A percentile compares a stretch with the other conserved stretches of the same genome.
phyloP scores from a whole-genome alignment of 2,113 vertebrate genomes.

The Malurus cyaneus region DNA sequence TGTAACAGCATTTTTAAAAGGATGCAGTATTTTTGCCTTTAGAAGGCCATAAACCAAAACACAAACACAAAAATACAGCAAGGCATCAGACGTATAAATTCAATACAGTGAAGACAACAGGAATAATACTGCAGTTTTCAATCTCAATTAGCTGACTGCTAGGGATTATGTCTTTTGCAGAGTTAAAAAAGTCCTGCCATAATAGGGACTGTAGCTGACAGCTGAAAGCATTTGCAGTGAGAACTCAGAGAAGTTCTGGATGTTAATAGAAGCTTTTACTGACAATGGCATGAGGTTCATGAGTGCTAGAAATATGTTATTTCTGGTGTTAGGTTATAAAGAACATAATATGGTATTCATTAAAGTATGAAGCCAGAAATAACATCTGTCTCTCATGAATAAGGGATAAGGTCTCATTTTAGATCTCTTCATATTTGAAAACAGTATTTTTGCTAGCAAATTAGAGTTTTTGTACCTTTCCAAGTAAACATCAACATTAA shows the following conservation, averaged over 20 bases:
- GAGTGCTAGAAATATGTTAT: slow-evolving; percentile 60
- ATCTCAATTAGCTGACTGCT: not conserved
- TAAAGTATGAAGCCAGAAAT: slow-evolving; percentile 74
- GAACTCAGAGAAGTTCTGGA: slow-evolving; percentile 47
- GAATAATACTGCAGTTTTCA: not conserved
- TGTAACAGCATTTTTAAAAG: not conserved
- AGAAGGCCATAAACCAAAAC: not conserved
- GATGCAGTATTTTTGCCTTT: not conserved
- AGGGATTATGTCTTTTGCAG: not conserved
- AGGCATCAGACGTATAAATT: not conserved
- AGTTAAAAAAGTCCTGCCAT: not conserved
- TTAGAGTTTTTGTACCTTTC: slow-evolving; percentile 28
- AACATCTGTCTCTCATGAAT: slow-evolving; percentile 78
- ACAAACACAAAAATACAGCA: not conserved
- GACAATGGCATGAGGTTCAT: slow-evolving; percentile 66
- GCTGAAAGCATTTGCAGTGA: slow-evolving; percentile 22
- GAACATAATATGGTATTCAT: slow-evolving; percentile 72
- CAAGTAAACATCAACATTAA: slow-evolving; percentile 47
- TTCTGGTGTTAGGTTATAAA: slow-evolving; percentile 68
- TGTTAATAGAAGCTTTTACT: slow-evolving; percentile 68
- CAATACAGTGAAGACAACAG: not conserved
- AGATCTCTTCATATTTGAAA: slow-evolving; percentile 66
- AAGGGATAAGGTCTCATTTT: slow-evolving; percentile 67
- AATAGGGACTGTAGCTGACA: slow-evolving; percentile 7
- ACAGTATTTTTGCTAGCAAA: slow-evolving; percentile 55